Evolutionary conservation across 1,140 invertebrate species (phyloP).

Genomic region (Drosophila quadrilineata): DNA sequence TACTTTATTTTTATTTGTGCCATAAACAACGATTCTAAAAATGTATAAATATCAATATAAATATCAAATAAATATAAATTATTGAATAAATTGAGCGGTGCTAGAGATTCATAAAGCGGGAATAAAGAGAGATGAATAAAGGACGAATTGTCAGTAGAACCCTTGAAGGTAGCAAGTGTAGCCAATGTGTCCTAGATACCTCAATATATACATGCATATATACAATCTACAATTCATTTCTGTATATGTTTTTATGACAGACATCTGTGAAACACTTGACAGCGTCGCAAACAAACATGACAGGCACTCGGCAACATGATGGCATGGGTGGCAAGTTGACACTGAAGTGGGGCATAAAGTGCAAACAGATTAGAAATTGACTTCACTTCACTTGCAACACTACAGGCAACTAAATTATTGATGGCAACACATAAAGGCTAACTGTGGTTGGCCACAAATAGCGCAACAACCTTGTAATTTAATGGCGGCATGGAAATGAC

Average conservation of each 20-base stretch:
- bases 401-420: constrained; percentile 22
- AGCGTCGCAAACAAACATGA: constrained; percentile 69
- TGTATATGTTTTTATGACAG: constrained; percentile 35
- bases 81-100: constrained; percentile 2
- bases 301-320: constrained; percentile 45
- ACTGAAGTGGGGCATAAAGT: background rate
- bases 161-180: constrained; percentile 40
- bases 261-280: constrained; percentile 57
- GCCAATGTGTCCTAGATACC: no score
- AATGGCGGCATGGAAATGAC: no score
- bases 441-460: background rate
- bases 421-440: background rate
- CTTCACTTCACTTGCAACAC: constrained; percentile 11
- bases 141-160: constrained; percentile 17
- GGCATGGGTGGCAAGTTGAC: background rate
- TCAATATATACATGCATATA: no score
- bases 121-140: background rate
- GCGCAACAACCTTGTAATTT: no score
- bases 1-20: constrained; percentile 29
- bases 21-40: constrained; percentile 42
- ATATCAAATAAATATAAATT: constrained; percentile 9
- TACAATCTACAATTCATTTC: constrained; percentile 3
- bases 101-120: no score
- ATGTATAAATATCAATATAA: background rate
- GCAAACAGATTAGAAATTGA: constrained; percentile 41